Percentiles rank a stretch among this genome's conserved stretches.
phyloP scores from a whole-genome alignment of 2,113 vertebrate species.

The Petrocephalus microphthalmus region DNA sequence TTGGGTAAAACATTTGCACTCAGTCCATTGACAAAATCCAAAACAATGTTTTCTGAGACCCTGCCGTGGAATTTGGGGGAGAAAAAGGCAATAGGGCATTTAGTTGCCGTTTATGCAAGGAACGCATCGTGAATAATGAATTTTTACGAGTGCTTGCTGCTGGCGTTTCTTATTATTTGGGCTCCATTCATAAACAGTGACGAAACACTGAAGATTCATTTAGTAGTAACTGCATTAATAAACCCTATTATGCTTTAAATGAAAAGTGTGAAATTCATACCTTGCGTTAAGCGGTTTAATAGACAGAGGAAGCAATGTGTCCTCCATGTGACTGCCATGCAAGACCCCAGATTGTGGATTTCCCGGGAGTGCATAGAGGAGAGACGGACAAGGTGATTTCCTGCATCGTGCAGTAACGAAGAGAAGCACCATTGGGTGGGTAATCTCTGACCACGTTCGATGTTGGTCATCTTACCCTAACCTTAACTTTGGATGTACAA shows the following conservation, averaged over 20 bases:
- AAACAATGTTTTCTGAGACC: background rate
- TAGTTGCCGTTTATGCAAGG: background rate
- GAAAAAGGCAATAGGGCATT: background rate
- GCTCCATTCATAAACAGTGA: background rate
- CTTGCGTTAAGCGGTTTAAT: background rate
- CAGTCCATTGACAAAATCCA: background rate
- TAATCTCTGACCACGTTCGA: background rate
- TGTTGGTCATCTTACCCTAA: background rate
- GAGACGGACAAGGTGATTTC: background rate
- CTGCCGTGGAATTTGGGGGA: background rate
- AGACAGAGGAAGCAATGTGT: background rate
- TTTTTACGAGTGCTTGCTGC: background rate
- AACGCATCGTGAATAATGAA: background rate
- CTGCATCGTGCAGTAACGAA: background rate
- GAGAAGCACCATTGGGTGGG: background rate
- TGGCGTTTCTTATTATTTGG: background rate
- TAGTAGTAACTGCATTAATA: background rate
- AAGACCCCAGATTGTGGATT: background rate
- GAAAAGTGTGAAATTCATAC: background rate
- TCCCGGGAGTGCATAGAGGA: background rate
- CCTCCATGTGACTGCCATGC: too few species aligned
- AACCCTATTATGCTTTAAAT: background rate
- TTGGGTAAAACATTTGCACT: background rate
- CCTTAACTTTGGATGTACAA: background rate
- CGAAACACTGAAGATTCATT: background rate